A percentile compares a stretch with the other conserved stretches of the same genome.
These are phyloP conservation scores for Cydia fagiglandana DNA, from an alignment of 1,140 invertebrate species.

Conservation along the genomic window DNA sequence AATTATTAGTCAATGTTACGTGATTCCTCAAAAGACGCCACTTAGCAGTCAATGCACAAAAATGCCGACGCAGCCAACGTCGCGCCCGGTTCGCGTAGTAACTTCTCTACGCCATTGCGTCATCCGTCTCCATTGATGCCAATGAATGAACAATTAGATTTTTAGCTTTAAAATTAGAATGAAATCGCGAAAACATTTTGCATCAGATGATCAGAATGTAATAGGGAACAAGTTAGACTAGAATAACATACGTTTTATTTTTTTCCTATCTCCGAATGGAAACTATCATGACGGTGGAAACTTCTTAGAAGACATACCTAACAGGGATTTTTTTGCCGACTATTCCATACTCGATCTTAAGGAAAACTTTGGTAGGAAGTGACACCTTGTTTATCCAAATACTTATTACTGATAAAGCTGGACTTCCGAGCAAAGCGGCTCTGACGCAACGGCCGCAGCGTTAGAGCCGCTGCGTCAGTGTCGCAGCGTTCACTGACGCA, in stretches of 20 bases:
- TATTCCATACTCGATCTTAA: background rate
- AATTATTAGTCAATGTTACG: background rate
- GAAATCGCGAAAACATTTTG: conserved; percentile 39
- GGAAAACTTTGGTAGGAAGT: conserved; percentile 9
- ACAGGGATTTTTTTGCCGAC: background rate
- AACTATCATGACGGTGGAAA: background rate
- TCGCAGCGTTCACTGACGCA: no score
- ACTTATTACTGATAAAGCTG: conserved; percentile 19
- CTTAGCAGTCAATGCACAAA: background rate
- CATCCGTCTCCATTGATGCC: conserved; percentile 5
- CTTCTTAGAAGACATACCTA: background rate
- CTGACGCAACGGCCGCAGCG: no score
- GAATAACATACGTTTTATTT: background rate
- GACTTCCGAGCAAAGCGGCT: no score
- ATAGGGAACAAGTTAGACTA: background rate
- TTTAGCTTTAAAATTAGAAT: conserved; percentile 21
- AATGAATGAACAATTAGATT: conserved; percentile 17
- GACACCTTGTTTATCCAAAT: conserved; percentile 9
- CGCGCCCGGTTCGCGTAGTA: background rate
- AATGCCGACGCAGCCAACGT: background rate
- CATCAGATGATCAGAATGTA: conserved; percentile 34
- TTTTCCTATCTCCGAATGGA: background rate
- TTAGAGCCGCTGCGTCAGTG: no score
- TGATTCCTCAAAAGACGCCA: background rate
- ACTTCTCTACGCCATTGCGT: conserved; percentile 16